These are phyloP conservation scores for Buphagus erythrorhynchus DNA, from an alignment of 2,797 vertebrate species.

Conservation along the genomic window DNA sequence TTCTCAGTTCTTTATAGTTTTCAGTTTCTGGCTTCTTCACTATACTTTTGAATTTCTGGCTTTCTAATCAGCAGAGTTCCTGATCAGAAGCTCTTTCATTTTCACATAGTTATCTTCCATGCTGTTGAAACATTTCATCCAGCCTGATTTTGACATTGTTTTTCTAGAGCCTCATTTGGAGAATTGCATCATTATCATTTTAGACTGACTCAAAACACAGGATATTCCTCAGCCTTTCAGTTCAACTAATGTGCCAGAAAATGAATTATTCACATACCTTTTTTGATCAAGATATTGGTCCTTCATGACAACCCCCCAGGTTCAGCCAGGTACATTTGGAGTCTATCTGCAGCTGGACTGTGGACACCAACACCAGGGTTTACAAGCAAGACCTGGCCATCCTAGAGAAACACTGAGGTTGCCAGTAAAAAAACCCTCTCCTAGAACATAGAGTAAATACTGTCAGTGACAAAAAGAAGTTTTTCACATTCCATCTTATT, in stretches of 20 bases:
- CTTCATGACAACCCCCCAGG: neutral
- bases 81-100: neutral
- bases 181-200: neutral
- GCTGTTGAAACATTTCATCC: neutral
- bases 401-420: neutral
- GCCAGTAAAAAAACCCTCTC: neutral
- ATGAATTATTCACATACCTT: neutral
- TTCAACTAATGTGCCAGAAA: neutral
- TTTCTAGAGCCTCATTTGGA: neutral
- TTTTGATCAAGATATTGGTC: neutral
- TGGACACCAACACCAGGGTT: neutral
- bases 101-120: neutral
- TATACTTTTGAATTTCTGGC: neutral
- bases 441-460: neutral
- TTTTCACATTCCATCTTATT: neutral
- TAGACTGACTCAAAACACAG: neutral
- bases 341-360: neutral
- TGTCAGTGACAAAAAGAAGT: neutral
- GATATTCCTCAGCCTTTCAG: neutral
- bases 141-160: neutral
- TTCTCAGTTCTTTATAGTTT: neutral
- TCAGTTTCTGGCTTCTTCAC: neutral
- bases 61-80: neutral
- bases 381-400: neutral
- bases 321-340: neutral